These are phyloP conservation scores for Euura lappo DNA, from an alignment of 1,140 invertebrate species.

Conservation along the genomic window DNA sequence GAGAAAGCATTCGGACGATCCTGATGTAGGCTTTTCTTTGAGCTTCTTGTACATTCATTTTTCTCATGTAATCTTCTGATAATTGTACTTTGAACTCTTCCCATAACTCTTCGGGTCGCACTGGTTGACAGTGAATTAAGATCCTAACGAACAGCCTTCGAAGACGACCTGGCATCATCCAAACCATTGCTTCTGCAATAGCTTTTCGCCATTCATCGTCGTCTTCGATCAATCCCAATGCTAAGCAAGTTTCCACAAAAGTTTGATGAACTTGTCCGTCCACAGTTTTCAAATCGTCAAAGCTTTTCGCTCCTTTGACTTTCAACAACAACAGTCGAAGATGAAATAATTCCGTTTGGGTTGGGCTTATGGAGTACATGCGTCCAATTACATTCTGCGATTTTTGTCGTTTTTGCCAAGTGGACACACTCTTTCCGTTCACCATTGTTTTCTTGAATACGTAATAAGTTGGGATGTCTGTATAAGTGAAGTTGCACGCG, in stretches of 20 bases:
- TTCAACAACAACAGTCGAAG: no score
- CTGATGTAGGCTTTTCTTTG: not conserved
- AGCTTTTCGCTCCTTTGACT: conserved; percentile 16
- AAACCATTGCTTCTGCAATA: conserved; percentile 16
- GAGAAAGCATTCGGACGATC: not conserved
- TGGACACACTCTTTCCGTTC: conserved; percentile 10
- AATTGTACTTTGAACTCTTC: no score
- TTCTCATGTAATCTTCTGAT: no score
- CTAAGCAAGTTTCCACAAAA: no score
- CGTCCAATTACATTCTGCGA: no score
- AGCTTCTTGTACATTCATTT: not conserved
- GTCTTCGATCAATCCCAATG: conserved; percentile 18
- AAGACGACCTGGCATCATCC: not conserved
- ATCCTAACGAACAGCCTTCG: no score
- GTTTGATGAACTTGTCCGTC: not conserved
- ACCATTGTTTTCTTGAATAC: conserved; percentile 18
- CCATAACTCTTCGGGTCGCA: no score
- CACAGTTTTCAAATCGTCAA: conserved; percentile 13
- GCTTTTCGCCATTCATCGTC: conserved; percentile 19
- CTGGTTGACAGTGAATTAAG: no score
- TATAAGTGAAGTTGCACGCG: conserved; percentile 15
- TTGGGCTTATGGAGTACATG: no score
- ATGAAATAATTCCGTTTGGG: no score
- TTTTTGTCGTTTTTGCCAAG: conserved; percentile 23
- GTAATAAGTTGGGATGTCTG: conserved; percentile 20